Evolutionary conservation across 2,888 invertebrate species (phyloP), one percentile per base, ranked within the genome.

Genomic region (Ichneumoninae sp.): DNA sequence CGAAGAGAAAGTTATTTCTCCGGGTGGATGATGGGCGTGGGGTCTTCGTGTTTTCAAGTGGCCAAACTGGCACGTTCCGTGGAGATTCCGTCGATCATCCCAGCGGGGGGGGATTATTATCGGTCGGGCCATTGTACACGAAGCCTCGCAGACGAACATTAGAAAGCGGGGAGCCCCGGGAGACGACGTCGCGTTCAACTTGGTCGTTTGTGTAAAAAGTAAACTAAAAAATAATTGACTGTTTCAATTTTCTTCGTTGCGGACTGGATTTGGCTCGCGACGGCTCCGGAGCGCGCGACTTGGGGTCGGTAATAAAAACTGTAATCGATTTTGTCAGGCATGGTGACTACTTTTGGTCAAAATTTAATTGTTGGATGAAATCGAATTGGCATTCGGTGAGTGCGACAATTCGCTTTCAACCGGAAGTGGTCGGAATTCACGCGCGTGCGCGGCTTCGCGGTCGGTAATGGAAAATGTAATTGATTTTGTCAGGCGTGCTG

Each of bases 1-100:
- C 22, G 16, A 76, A 66, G 76, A 76, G 84, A 84, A 84, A 84
- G 84, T 84, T n/a, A 82, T 82, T 79, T 82, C 79, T 82, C 84
- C 33, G 50, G 71, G 16, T 79, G 71, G 76, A 62, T 52, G 79
- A 82, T 26, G 30, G 30, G 81, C 78, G 75, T 70, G 75, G 78
- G 36, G 78, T 79, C 47, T 82, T 84, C 78, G 78, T 81, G 30
- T 74, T 75, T 80, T 70, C 3, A 70, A 81, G 81, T 84, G 78
- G 70, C 68, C 70, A 75, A 50, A 30, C 65, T 60, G 57, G 40
- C 40, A 74, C 74, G 79, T 82, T 60, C 70, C 60, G 70, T 66
- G 79, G 75, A 84, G 75, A 57, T 30, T 33, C 65, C 75, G 50
- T 60, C 57, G 70, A 78, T 76, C 65, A 81, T 81, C 69, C 33